Base-by-base conservation (phyloP, 2,888 invertebrate species). In the Xestoiulus laeticollis region DNA sequence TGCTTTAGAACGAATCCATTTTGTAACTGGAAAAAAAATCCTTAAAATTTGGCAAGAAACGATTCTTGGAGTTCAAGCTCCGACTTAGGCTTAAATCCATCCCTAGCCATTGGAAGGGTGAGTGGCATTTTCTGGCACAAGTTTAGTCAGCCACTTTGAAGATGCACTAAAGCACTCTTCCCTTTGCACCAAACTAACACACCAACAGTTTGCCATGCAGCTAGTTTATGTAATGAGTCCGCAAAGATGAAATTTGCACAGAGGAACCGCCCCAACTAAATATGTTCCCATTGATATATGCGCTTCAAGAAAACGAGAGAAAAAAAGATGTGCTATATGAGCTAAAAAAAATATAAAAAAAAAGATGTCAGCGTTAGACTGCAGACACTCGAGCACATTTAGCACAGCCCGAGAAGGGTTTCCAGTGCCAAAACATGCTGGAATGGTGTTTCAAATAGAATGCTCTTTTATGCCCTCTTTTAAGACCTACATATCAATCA, bases 371-470 rank as follows among this genome's bases (percentile, higher is more conserved):
- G 59, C 59, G 59, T 59, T 59, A 59, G 59, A n/a, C 59, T 59
- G 78, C 78, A 78, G 78, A 78, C 78, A 78, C 78, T 78, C 78
- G 78, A 14, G 78, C 30, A 78, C 78, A 78, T 78, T 78, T 78
- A 78, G 78, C 30, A 30, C 78, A 78, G 78, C 68, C 68, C 22
- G 84, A 19, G 43, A 43, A 84, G 84, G 33, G 84, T 85, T 85
- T 85, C 44, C 85, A 22, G 85, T 85, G 85, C 85, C 85, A 85
- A 85, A 85, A 85, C 44, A 85, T 26, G 85, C n/a, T 10, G 85
- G 43, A 85, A 85, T 44, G 78, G 78, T 78, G 85, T 85, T 85
- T 85, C 85, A 85, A 85, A 85, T 85, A 85, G 78, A 78, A 78
- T 16, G 78, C 78, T 78, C 78, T 78, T 78, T 78, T 78, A 78